Conservation (phyloP, 2,797 vertebrate species). For the Anas capensis region DNA sequence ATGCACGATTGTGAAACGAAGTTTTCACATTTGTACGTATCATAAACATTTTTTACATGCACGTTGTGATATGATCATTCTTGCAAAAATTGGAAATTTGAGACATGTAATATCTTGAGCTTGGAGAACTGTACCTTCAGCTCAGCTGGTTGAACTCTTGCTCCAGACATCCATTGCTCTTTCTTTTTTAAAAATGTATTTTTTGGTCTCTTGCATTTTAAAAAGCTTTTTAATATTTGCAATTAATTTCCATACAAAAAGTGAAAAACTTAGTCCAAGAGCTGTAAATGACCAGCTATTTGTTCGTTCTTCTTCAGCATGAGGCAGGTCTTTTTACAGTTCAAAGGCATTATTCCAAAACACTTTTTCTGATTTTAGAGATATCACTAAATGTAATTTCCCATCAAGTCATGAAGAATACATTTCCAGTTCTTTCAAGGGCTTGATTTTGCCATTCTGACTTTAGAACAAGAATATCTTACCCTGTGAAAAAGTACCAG, state of each 20-base stretch:
- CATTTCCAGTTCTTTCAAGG: background rate
- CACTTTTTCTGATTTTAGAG: background rate
- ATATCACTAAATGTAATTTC: background rate
- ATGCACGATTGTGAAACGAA: conserved; percentile 40
- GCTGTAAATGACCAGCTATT: background rate
- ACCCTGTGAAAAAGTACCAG: background rate
- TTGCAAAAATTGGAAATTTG: background rate
- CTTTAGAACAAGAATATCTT: background rate
- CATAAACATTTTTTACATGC: conserved; percentile 38
- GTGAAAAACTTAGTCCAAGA: background rate
- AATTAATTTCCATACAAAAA: background rate
- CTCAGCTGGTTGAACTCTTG: conserved; percentile 1
- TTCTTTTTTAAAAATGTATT: background rate
- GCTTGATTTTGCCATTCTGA: background rate
- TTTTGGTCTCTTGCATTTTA: background rate
- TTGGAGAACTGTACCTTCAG: background rate
- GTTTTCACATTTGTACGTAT: conserved; percentile 57
- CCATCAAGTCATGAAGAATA: background rate
- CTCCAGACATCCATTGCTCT: background rate
- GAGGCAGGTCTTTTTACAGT: background rate
- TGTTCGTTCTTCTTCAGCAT: background rate
- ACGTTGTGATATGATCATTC: background rate
- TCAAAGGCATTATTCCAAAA: background rate
- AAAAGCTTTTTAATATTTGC: background rate
- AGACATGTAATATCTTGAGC: background rate